Percentiles rank a stretch among this genome's conserved stretches.
These are phyloP conservation scores for Cirrhinus molitorella DNA, from an alignment of 2,797 vertebrate genomes.

Conservation along the genomic window DNA sequence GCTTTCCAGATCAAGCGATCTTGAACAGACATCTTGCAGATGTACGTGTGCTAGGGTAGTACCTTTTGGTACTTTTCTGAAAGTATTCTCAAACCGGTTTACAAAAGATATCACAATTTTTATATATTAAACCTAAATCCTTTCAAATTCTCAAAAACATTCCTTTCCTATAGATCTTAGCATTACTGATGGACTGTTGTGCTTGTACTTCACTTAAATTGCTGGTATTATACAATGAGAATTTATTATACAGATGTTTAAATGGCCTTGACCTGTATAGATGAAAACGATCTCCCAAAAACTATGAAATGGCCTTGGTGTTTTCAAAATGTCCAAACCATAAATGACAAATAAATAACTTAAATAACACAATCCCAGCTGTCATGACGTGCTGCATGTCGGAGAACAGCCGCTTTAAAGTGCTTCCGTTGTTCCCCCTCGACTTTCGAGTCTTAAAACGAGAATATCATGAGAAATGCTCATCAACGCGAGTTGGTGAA, in stretches of 20 bases:
- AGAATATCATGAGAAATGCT: conserved; percentile 35
- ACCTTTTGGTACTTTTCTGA: conserved; percentile 8
- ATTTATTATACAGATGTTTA: not conserved
- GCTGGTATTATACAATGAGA: conserved; percentile 8
- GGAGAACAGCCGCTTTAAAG: conserved; percentile 51
- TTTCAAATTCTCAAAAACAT: not conserved
- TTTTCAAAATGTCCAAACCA: conserved; percentile 10
- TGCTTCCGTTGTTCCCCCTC: conserved; percentile 48
- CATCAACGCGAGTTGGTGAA: conserved; percentile 21
- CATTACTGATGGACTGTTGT: not conserved
- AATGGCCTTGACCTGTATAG: conserved; percentile 7
- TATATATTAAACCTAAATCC: not conserved
- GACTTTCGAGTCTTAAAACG: conserved; percentile 22
- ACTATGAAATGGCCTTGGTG: conserved; percentile 28
- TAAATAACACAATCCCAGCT: conserved; percentile 34
- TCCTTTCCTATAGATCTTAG: not conserved
- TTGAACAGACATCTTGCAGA: too few relatives aligned
- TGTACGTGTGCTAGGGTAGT: too few relatives aligned
- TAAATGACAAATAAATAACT: conserved; percentile 27
- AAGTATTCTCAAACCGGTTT: not conserved
- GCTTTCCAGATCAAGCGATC: too few relatives aligned
- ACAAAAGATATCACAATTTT: not conserved
- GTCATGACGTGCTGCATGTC: not conserved
- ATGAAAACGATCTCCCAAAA: conserved; percentile 21
- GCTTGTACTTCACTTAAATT: not conserved